Evolutionary conservation across 2,888 invertebrate genomes (phyloP).

Genomic region (Epicampocera succincta): DNA sequence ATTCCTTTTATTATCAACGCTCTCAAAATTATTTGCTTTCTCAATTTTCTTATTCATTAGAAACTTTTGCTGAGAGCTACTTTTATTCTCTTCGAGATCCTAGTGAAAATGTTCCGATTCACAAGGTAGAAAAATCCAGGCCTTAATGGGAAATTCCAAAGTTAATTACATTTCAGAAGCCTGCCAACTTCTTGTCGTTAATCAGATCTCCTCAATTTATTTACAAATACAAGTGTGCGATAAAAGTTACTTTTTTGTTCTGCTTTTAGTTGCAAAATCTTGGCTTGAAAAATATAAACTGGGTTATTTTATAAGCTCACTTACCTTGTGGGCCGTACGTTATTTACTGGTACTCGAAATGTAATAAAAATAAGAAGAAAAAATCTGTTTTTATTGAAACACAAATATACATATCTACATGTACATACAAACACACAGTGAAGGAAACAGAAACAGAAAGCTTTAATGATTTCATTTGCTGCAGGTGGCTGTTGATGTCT

Average conservation of each 20-base stretch:
- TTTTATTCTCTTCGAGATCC: no score
- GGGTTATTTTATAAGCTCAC: conserved; percentile 69
- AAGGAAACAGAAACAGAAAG: conserved; percentile 56
- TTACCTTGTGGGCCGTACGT: conserved; percentile 70
- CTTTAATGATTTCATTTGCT: conserved; percentile 68
- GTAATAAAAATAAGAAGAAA: conserved; percentile 55
- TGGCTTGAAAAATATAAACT: conserved; percentile 65
- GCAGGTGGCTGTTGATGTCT: conserved; percentile 63
- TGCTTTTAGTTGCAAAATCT: conserved; percentile 66
- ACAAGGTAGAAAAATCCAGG: no score
- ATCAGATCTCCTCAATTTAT: conserved; percentile 31
- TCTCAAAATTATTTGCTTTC: no score
- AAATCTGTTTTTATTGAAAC: conserved; percentile 44
- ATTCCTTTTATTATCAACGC: no score
- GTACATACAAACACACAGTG: conserved; percentile 2
- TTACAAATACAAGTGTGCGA: conserved; percentile 2
- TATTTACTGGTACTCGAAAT: conserved; percentile 66
- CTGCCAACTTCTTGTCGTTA: conserved; percentile 5
- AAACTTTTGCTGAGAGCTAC: no score
- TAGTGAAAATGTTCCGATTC: no score
- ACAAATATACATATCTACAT: no score
- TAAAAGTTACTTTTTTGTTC: conserved; percentile 45
- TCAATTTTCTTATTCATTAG: no score
- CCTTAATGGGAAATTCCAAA: no score
- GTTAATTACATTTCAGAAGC: not conserved